phyloP scores from a whole-genome alignment of 1,140 invertebrate species.

The Yoshiicerus persimilis region DNA sequence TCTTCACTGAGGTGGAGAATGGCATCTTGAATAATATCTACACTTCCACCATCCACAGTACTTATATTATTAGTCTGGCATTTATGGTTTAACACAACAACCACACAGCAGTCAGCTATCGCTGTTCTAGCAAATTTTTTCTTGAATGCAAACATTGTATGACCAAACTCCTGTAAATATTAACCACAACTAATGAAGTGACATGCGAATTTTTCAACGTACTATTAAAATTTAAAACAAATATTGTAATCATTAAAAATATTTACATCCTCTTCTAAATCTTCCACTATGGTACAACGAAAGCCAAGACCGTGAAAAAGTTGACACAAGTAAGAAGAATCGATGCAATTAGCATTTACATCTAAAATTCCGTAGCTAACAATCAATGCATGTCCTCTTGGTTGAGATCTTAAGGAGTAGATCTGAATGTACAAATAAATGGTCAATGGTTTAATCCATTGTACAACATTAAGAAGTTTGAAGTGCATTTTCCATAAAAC shows the following conservation, averaged over 20 bases:
- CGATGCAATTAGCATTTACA: neutral
- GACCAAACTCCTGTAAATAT: neutral
- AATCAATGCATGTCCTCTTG: neutral
- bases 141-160: neutral
- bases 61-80: neutral
- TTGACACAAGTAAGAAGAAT: neutral
- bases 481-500: neutral
- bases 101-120: neutral
- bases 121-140: neutral
- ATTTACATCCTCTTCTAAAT: neutral
- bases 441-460: too few relatives aligned
- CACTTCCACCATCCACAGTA: neutral
- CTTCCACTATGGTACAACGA: neutral
- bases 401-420: neutral
- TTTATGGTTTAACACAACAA: neutral
- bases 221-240: too few relatives aligned
- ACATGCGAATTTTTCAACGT: too few relatives aligned
- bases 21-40: neutral
- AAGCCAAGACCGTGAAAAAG: neutral
- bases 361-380: neutral
- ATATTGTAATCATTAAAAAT: too few relatives aligned
- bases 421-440: neutral
- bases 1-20: neutral
- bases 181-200: too few relatives aligned
- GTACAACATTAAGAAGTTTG: too few relatives aligned